Base-by-base conservation (phyloP, 2,888 invertebrate species). In the Cremastinae sp. region DNA sequence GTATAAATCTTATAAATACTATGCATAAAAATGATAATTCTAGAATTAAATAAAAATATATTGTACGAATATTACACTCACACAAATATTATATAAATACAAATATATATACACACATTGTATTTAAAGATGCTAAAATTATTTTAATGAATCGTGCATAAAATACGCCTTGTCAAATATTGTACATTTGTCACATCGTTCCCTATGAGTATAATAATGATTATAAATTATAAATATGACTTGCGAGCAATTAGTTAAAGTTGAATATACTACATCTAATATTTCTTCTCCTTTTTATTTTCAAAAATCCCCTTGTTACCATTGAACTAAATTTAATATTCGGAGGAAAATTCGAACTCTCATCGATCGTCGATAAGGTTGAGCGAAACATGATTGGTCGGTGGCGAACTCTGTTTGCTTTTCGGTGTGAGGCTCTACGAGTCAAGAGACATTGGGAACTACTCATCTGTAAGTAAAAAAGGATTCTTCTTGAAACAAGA, bases 111-210 rank as follows among this genome's bases (percentile, higher is more conserved):
- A 28, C 28, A 28, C 28, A 28, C 28, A 5, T 28, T 28, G 5
- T 28, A 28, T 28, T 49, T 62, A 64, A 56, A 81, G 80, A 70
- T 72, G 76, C 74, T 83, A 73, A 79, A 77, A 79, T 78, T 80
- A 82, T 81, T 84, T 82, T 82, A 78, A 79, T 53, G 59, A 83
- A 76, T 72, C 74, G 68, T 76, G 78, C 79, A 78, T 81, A 82
- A 82, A 80, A 82, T 79, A 79, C 66, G 80, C 81, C 75, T 82
- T 85, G 84, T 86, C 83, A 83, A 85, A 85, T 85, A 85, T 84
- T 86, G 85, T 86, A 86, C 82, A 85, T 86, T 86, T 80, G 81
- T 80, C 79, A 81, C 81, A 79, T 78, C 80, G 81, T 83, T 83
- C 80, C 79, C 79, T 84, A 81, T 80, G 80, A 84, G 79, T 47